phyloP scores from a whole-genome alignment of 2,888 invertebrate genomes.

The Acanthosepion esculentum region DNA sequence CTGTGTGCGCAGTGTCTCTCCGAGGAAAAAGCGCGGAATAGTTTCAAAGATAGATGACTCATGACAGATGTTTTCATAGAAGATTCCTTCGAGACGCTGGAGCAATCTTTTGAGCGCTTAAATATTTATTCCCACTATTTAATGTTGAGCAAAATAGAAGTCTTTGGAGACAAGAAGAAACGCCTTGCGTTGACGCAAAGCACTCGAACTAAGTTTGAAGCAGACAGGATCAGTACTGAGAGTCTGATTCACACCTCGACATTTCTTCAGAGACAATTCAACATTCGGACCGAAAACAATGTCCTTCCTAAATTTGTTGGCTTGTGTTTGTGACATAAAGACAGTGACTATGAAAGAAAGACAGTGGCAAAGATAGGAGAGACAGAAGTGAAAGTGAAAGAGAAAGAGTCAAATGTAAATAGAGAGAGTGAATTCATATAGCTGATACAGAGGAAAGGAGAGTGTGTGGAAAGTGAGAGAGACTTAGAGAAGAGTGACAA shows the following conservation, averaged over 20 bases:
- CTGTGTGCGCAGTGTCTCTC: background rate
- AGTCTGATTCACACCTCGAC: conserved; percentile 33
- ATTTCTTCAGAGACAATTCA: background rate
- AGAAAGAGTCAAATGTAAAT: background rate
- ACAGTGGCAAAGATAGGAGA: background rate
- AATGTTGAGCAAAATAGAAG: background rate
- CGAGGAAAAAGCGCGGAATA: background rate
- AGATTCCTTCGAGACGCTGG: background rate
- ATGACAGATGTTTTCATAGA: background rate
- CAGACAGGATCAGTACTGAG: background rate
- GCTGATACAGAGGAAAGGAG: background rate
- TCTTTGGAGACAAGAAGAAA: conserved; percentile 8
- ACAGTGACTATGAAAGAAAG: background rate
- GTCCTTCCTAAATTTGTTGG: background rate
- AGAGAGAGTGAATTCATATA: background rate
- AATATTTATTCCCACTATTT: conserved; percentile 33
- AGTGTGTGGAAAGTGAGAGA: background rate
- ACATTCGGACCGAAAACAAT: conserved; percentile 33
- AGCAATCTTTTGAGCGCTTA: conserved; percentile 33
- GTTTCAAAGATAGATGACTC: conserved; percentile 20
- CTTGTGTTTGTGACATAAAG: conserved; percentile 33
- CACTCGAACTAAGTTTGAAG: conserved; percentile 21
- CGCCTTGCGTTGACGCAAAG: conserved; percentile 12
- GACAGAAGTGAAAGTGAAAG: no score
- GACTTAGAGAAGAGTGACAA: background rate